These are phyloP conservation scores for Castor canadensis DNA, from an alignment of 2,113 vertebrate species.

Conservation along the genomic window DNA sequence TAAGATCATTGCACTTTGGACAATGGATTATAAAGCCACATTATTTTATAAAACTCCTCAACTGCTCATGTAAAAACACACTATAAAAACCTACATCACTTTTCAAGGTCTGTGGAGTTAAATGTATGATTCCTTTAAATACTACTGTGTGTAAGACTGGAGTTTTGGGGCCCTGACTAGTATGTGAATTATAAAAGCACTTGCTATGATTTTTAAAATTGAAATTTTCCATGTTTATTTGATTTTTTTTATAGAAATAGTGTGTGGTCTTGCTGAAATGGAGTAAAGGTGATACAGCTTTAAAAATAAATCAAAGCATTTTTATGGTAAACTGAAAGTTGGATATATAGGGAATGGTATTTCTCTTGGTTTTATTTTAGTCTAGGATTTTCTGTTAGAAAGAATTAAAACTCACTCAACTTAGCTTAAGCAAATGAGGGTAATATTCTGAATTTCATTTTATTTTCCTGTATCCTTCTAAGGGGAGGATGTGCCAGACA, in stretches of 20 bases:
- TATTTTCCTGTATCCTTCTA: not conserved
- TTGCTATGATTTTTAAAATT: slow-evolving; percentile 40
- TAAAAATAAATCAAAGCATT: slow-evolving; percentile 37
- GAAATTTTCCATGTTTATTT: slow-evolving; percentile 39
- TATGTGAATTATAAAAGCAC: slow-evolving; percentile 27
- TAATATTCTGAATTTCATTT: not conserved
- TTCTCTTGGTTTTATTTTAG: slow-evolving; percentile 9
- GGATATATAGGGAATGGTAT: not conserved
- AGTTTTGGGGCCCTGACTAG: not conserved
- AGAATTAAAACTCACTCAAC: not conserved
- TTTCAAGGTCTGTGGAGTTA: not conserved
- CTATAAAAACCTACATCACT: not conserved
- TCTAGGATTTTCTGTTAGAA: slow-evolving; percentile 1
- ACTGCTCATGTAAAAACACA: not conserved
- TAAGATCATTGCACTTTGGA: not conserved
- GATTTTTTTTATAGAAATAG: slow-evolving; percentile 56
- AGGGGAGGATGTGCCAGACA: not conserved
- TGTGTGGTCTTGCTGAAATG: not conserved
- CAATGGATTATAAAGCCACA: not conserved
- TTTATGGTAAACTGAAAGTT: slow-evolving; percentile 13
- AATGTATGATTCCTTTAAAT: not conserved
- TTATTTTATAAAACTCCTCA: not conserved
- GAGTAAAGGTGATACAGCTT: not conserved
- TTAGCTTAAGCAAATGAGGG: not conserved
- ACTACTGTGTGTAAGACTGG: not conserved